Evolutionary conservation across 2,113 vertebrate species (phyloP).

Genomic region (Pseudolaguvia tuberculata): DNA sequence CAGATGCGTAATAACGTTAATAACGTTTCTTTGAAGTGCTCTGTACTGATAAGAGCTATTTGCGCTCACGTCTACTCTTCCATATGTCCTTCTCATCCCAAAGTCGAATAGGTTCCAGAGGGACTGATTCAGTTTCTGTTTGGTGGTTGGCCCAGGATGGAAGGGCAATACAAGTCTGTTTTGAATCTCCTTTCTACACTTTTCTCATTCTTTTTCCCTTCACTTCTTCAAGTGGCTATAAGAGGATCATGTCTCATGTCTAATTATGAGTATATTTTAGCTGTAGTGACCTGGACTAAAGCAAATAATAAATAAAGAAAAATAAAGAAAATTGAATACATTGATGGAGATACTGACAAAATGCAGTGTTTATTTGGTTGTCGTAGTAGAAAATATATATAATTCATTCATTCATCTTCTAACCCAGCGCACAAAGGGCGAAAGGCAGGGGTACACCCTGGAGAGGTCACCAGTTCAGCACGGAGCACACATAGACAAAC

Average conservation of each 20-base stretch:
- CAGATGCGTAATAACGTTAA: slow-evolving; percentile 22
- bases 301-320: too few species aligned
- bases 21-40: neutral
- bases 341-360: neutral
- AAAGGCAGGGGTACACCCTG: too few species aligned
- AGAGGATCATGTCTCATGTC: slow-evolving; percentile 27
- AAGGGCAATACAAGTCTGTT: slow-evolving; percentile 40
- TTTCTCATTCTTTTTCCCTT: slow-evolving; percentile 10
- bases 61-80: slow-evolving; percentile 13
- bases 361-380: neutral
- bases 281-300: slow-evolving; percentile 18
- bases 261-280: slow-evolving; percentile 15
- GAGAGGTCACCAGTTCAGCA: neutral
- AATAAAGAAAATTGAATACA: neutral
- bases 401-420: too few species aligned
- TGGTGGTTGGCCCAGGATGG: slow-evolving; percentile 19
- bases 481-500: too few species aligned
- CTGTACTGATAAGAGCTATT: slow-evolving; percentile 17
- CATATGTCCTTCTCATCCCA: slow-evolving; percentile 38
- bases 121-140: slow-evolving; percentile 39
- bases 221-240: neutral
- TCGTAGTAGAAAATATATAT: neutral
- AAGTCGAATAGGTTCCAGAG: slow-evolving; percentile 31
- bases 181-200: slow-evolving; percentile 22
- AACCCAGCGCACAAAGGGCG: too few species aligned